Base-by-base conservation (phyloP, 2,888 invertebrate genomes). In the Cheilosia vernalis region DNA sequence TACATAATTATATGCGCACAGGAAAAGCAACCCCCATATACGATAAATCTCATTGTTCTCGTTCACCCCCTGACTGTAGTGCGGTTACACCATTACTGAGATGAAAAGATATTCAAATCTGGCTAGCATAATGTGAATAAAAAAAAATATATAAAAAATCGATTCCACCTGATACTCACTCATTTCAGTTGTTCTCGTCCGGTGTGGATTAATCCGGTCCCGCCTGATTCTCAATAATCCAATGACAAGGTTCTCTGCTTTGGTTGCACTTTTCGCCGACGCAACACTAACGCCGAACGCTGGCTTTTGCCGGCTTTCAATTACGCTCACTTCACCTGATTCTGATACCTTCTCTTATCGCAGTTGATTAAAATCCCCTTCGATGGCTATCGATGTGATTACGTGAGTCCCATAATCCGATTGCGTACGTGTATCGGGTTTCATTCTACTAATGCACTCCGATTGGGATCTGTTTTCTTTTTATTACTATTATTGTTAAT, bases 361-460 rank as follows among this genome's bases (percentile, higher is more conserved):
- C 49, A 72, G 60, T 56, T 72, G 85, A 72, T 77, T 77, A 37
- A 76, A 81, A 81, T 81, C 74, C 80, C 61, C 74, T 69, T 76
- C 81, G 76, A 80, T 72, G 61, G 85, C 33, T 81, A 76, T 67
- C 80, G 85, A 56, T 76, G 69, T 56, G 76, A 85, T 81, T 85
- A 81, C 56, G 72, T 81, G 76, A 81, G 81, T 85, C 56, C 85
- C 81, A 77, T 77, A 81, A 85, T 85, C 85, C 74, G 66, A 13
- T 42, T 66, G 70, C 37, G 55, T 56, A 72, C 70, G 63, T 61
- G 67, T 77, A 77, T n/a, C 49, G 80, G 27, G 66, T 80, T 69
- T 80, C 81, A 85, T 85, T 85, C 66, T 85, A 58, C 51, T 51
- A 33, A 76, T 21, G 27, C 53, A 74, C 74, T 30, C 61, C 13